phyloP scores from a whole-genome alignment of 92 coral and sea anemone genomes.

The Palythoa caribaeorum region DNA sequence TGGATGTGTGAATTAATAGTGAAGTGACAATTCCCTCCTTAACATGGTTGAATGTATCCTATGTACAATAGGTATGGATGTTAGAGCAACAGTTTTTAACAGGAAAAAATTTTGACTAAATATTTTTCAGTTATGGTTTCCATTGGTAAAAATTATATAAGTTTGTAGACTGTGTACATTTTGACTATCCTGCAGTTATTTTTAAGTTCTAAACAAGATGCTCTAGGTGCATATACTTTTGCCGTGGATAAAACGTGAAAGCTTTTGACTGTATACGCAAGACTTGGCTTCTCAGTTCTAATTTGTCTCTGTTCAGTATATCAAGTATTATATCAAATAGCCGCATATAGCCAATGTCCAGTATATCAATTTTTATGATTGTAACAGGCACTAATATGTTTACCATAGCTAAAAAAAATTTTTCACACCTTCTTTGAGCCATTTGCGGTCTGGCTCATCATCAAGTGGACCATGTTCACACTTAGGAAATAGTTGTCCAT shows the following conservation, averaged over 20 bases:
- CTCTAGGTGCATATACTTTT: no score
- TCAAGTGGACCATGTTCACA: slow-evolving; percentile 17
- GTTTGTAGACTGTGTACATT: neutral
- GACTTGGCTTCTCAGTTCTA: no score
- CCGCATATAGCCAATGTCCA: neutral
- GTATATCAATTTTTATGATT: neutral
- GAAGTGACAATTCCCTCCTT: neutral
- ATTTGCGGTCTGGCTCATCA: neutral
- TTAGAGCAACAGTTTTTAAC: neutral
- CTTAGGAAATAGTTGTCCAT: neutral
- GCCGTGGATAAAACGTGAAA: no score
- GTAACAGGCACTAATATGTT: neutral
- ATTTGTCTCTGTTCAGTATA: no score
- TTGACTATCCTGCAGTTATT: neutral
- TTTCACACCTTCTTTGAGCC: slow-evolving; percentile 7
- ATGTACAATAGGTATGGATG: neutral
- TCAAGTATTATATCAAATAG: no score
- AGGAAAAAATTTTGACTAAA: neutral
- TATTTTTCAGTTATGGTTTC: neutral
- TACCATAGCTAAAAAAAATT: neutral
- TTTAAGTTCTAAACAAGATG: neutral
- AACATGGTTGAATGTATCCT: slow-evolving; percentile 1
- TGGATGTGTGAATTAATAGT: neutral
- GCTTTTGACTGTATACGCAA: no score
- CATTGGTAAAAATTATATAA: neutral